phyloP scores from a whole-genome alignment of 2,888 invertebrate species.

The Nomada lathburiana region DNA sequence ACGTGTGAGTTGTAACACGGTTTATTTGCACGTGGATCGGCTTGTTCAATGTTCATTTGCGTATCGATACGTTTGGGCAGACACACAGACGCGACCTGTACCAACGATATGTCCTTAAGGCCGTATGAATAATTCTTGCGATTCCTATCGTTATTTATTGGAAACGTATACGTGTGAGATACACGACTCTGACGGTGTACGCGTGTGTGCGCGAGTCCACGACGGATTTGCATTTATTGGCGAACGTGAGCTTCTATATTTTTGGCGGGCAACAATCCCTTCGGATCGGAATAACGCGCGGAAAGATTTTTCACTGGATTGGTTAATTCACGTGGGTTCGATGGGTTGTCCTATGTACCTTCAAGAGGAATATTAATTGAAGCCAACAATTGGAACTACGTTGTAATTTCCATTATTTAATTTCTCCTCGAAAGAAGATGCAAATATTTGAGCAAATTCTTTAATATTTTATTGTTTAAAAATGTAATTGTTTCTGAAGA shows the following conservation, averaged over 20 bases:
- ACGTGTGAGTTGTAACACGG: background rate
- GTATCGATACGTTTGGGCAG: constrained; percentile 35
- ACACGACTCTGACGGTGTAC: no score
- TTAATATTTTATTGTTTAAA: no score
- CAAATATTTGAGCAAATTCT: no score
- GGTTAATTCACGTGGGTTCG: background rate
- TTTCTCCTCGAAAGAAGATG: no score
- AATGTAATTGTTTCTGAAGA: no score
- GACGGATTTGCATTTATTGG: constrained; percentile 3
- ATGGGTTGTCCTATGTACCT: no score
- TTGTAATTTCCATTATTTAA: no score
- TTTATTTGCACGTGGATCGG: constrained; percentile 20
- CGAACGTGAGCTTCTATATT: background rate
- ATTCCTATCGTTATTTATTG: constrained; percentile 11
- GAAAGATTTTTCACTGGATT: no score
- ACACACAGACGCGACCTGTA: background rate
- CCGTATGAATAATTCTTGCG: constrained; percentile 37
- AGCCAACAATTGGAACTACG: no score
- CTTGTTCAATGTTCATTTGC: constrained; percentile 36
- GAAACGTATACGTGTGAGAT: background rate
- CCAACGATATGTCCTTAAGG: background rate
- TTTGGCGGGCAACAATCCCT: background rate
- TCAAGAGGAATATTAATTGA: no score
- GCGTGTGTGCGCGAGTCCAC: no score
- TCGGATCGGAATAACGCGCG: background rate